These are phyloP conservation scores for Schlechtendalia chinensis DNA, from an alignment of 1,140 invertebrate genomes.

Conservation along the genomic window DNA sequence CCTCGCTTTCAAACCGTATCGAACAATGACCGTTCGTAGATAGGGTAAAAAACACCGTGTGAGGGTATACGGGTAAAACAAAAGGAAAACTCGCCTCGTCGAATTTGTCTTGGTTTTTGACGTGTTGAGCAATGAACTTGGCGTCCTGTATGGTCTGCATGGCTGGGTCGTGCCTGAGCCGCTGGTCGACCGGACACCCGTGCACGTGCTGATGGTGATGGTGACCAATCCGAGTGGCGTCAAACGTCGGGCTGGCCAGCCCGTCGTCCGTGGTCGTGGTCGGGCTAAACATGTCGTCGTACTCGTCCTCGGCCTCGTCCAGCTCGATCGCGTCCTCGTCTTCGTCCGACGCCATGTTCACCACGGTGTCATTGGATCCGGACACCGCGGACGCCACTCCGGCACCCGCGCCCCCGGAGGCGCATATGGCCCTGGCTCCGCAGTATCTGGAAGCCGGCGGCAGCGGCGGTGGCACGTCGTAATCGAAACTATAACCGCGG, in stretches of 20 bases:
- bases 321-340: conserved; percentile 61
- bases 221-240: conserved; percentile 52
- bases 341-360: conserved; percentile 45
- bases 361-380: conserved; percentile 54
- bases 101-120: conserved; percentile 90
- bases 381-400: conserved; percentile 4
- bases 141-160: conserved; percentile 86
- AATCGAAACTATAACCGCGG: conserved; percentile 68
- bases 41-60: no score
- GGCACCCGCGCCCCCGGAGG: background rate
- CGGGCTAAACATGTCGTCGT: conserved; percentile 74
- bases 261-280: conserved; percentile 55
- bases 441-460: conserved; percentile 38
- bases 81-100: conserved; percentile 69
- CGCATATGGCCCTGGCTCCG: background rate
- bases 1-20: no score
- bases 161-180: conserved; percentile 71
- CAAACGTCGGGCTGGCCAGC: conserved; percentile 58
- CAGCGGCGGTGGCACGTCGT: conserved; percentile 66
- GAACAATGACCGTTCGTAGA: no score
- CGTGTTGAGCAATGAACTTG: conserved; percentile 90
- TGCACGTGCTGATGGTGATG: conserved; percentile 51
- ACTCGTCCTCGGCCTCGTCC: conserved; percentile 38
- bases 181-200: conserved; percentile 71
- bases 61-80: no score